These are phyloP conservation scores for Hypomecis punctinalis DNA, from an alignment of 2,888 invertebrate genomes.

Conservation along the genomic window DNA sequence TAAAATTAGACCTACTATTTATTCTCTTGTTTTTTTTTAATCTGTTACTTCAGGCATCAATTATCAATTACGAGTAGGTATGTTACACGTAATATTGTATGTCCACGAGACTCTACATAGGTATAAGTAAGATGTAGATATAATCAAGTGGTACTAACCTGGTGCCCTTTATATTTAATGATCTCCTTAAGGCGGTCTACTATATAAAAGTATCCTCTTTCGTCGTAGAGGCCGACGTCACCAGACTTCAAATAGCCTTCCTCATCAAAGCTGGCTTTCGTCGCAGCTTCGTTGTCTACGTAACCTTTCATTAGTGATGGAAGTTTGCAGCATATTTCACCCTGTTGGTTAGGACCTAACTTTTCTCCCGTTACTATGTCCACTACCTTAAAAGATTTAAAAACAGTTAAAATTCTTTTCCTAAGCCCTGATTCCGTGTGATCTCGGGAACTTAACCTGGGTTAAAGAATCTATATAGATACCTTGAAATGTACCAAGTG, in stretches of 20 bases:
- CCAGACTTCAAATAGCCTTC: conserved; percentile 67
- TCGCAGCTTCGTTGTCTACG: conserved; percentile 55
- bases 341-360: conserved; percentile 58
- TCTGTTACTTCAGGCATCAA: too few species aligned
- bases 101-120: too few species aligned
- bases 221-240: conserved; percentile 66
- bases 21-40: too few species aligned
- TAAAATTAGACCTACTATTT: too few species aligned
- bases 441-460: too few species aligned
- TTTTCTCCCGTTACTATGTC: conserved; percentile 56
- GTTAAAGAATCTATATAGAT: too few species aligned
- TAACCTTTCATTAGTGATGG: conserved; percentile 67
- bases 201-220: conserved; percentile 63
- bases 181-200: conserved; percentile 67
- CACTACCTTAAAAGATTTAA: conserved; percentile 63
- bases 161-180: conserved; percentile 66
- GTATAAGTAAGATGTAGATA: background rate
- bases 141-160: conserved; percentile 38
- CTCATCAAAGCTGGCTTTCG: conserved; percentile 56
- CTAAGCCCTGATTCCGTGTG: too few species aligned
- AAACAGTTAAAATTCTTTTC: too few species aligned
- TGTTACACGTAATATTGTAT: too few species aligned
- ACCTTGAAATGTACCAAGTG: too few species aligned
- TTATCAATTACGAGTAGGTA: too few species aligned
- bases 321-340: conserved; percentile 66